Evolutionary conservation across 1,140 invertebrate species (phyloP).

Genomic region (Atopsyche davidsoni): DNA sequence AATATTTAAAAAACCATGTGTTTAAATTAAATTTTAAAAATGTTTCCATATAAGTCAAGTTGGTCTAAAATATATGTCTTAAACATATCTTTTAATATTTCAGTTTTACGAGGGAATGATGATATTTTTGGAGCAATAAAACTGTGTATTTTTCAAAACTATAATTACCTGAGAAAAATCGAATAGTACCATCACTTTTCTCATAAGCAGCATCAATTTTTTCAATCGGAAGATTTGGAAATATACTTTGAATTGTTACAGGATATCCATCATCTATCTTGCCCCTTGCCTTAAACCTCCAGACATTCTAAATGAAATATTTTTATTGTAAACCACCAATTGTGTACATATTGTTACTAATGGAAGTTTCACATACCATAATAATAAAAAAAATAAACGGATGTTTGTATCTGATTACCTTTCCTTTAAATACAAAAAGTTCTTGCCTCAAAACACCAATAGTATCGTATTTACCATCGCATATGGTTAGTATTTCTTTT

Average conservation of each 20-base stretch:
- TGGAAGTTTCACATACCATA: too few relatives aligned
- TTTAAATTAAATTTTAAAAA: too few relatives aligned
- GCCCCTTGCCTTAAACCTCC: conserved; percentile 51
- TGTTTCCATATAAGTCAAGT: too few relatives aligned
- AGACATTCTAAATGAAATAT: conserved; percentile 58
- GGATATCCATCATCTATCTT: conserved; percentile 57
- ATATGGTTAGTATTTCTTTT: conserved; percentile 47
- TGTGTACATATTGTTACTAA: too few relatives aligned
- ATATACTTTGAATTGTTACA: conserved; percentile 51
- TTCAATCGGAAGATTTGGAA: conserved; percentile 55
- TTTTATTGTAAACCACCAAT: too few relatives aligned
- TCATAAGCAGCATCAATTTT: conserved; percentile 73
- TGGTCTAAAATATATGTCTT: too few relatives aligned
- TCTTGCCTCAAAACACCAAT: conserved; percentile 60
- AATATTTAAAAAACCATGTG: too few relatives aligned
- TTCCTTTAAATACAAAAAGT: conserved; percentile 69
- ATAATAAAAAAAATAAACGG: conserved; percentile 7
- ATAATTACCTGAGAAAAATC: conserved; percentile 66
- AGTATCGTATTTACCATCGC: conserved; percentile 61
- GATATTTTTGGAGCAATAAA: too few relatives aligned
- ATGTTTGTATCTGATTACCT: conserved; percentile 51
- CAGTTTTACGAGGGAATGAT: too few relatives aligned
- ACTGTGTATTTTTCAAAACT: too few relatives aligned
- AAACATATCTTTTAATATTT: too few relatives aligned
- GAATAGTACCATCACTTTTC: conserved; percentile 61